Percentiles rank a stretch among this genome's conserved stretches.
phyloP scores from a whole-genome alignment of 1,140 invertebrate genomes.

The Drosophila sp. region DNA sequence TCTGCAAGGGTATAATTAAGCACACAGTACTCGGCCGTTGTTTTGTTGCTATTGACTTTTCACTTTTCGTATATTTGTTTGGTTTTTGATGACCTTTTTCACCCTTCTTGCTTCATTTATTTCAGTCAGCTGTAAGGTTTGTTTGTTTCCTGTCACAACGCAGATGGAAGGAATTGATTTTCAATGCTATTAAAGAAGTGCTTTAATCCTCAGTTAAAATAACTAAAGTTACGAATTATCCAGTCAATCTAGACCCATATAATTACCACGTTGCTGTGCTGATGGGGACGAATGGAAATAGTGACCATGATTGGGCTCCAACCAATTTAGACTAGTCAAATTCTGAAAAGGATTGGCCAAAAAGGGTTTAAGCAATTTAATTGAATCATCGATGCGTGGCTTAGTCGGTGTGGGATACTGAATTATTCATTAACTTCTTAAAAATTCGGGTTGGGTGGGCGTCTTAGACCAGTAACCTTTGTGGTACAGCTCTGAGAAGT shows the following conservation, averaged over 20 bases:
- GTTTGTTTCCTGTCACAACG: slow-evolving; percentile 67
- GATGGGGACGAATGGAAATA: background rate
- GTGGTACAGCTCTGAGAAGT: slow-evolving; percentile 17
- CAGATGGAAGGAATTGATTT: background rate
- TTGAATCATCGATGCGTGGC: slow-evolving; percentile 66
- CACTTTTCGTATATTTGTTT: slow-evolving; percentile 34
- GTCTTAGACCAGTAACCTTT: background rate
- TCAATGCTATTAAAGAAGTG: too few relatives aligned
- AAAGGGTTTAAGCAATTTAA: slow-evolving; percentile 55
- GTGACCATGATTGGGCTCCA: slow-evolving; percentile 33
- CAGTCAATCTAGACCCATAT: too few relatives aligned
- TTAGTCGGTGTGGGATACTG: slow-evolving; percentile 48
- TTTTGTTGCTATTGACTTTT: background rate
- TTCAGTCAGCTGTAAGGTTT: slow-evolving; percentile 51
- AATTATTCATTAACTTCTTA: slow-evolving; percentile 55
- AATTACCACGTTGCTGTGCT: too few relatives aligned
- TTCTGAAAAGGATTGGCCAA: background rate
- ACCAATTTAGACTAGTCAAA: background rate
- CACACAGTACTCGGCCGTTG: too few relatives aligned
- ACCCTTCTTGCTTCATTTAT: slow-evolving; percentile 34
- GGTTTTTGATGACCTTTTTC: slow-evolving; percentile 41
- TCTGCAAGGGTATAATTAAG: too few relatives aligned
- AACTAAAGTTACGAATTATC: too few relatives aligned
- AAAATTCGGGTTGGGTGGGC: slow-evolving; percentile 20
- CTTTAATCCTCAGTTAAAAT: too few relatives aligned